Percentiles rank a stretch among this genome's conserved stretches.
phyloP scores from a whole-genome alignment of 2,888 invertebrate species.

The Caenorhabditis doughertyi region DNA sequence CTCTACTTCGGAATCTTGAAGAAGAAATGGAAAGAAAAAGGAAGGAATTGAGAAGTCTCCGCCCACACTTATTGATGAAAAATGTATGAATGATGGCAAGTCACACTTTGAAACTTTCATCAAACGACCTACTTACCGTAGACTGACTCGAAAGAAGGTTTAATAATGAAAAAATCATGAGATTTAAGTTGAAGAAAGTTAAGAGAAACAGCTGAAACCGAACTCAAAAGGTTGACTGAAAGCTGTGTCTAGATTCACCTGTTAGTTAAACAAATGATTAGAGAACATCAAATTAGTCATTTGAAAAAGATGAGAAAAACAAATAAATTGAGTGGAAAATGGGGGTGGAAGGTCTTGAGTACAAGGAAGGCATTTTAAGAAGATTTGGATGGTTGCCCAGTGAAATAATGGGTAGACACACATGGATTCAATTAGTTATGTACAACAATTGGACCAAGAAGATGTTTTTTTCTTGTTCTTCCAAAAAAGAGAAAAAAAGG shows the following conservation, averaged over 20 bases:
- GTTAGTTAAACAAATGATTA: conserved; percentile 32
- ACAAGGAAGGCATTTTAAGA: conserved; percentile 31
- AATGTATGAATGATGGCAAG: conserved; percentile 37
- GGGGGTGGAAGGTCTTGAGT: conserved; percentile 2
- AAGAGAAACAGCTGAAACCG: conserved; percentile 15
- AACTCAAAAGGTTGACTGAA: conserved; percentile 16
- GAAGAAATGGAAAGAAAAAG: conserved; percentile 15
- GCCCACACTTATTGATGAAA: conserved; percentile 54
- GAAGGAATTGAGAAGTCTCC: conserved; percentile 48
- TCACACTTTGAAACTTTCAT: conserved; percentile 28
- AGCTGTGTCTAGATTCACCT: conserved; percentile 27
- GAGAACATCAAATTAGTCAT: conserved; percentile 45
- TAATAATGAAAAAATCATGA: conserved; percentile 14
- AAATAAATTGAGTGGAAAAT: conserved; percentile 31
- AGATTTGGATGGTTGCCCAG: conserved; percentile 15
- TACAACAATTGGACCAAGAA: conserved; percentile 27
- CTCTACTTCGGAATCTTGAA: neutral
- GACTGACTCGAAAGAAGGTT: neutral
- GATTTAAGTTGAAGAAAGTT: neutral
- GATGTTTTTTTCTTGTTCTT: conserved; percentile 1
- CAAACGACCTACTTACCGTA: conserved; percentile 15
- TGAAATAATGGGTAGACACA: conserved; percentile 21
- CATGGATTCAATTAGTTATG: conserved; percentile 47
- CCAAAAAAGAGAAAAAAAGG: neutral
- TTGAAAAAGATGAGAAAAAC: conserved; percentile 4